Conservation (phyloP, 2,113 vertebrate genomes). For the Bucco capensis region DNA sequence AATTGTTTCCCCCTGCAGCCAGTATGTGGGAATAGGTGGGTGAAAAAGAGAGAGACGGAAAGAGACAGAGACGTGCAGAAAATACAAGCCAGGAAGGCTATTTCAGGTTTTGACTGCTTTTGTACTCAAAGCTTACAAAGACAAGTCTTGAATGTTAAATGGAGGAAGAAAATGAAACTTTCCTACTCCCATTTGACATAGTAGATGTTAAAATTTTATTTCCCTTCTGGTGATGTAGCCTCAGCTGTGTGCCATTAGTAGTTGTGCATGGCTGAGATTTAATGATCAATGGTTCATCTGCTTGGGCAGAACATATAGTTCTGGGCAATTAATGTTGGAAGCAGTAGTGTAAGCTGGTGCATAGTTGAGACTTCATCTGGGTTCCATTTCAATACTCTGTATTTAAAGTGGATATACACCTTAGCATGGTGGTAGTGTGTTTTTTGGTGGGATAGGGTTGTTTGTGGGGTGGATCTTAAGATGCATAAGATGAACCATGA, state of each 20-base stretch:
- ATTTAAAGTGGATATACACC: background rate
- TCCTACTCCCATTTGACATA: background rate
- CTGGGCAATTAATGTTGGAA: background rate
- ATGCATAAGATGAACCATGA: background rate
- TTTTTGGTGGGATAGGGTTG: background rate
- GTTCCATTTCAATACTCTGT: background rate
- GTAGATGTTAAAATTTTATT: background rate
- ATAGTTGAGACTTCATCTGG: background rate
- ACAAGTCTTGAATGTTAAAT: background rate
- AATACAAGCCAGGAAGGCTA: background rate
- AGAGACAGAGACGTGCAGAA: background rate
- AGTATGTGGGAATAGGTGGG: background rate
- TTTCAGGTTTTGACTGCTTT: background rate
- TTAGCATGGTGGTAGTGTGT: fast-evolving
- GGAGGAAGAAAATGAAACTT: background rate
- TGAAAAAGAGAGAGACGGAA: background rate
- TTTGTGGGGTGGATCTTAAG: background rate
- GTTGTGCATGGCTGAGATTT: background rate
- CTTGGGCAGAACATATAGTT: background rate
- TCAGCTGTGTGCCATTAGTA: background rate
- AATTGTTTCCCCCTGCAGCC: background rate
- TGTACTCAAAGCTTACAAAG: background rate
- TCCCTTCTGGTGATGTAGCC: background rate
- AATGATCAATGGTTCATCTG: background rate
- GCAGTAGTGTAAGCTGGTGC: background rate